Evolutionary conservation across 2,888 invertebrate genomes (phyloP), one percentile per base, ranked within the genome.

Genomic region (Merodon equestris): DNA sequence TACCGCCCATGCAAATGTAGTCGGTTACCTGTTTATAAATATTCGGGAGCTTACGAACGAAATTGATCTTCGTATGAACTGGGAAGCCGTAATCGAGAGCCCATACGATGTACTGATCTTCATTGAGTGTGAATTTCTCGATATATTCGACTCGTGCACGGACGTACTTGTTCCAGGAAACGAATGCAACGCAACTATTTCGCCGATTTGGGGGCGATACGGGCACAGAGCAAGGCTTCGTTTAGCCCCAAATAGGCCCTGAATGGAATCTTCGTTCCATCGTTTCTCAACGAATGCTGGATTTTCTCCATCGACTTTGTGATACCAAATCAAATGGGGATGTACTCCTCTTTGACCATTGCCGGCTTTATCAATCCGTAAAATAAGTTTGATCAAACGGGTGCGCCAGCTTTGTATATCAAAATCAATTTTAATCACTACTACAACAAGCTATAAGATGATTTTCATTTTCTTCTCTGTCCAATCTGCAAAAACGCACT

Each of bases 321-420:
- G 84, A 19, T 82, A 85, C 85, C 85, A 85, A 63, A 85, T 84
- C 12, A 84, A 48, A 56, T 84, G 84, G 0, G 85, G 85, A 72
- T 84, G 40, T 75, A 82, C 40, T 83, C 77, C 36, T 81, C 83
- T 18, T 57, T 66, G 12, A 72, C 82, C 83, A 82, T 82, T 47
- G 47, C 63, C 40, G 12, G 9, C 10, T 13, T 18, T 1, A 5
- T 1, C 44, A 9, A 40, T 47, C n/a, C n/a, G n/a, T n/a, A n/a
- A n/a, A n/a, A n/a, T n/a, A n/a, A n/a, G n/a, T n/a, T n/a, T n/a
- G n/a, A n/a, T n/a, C n/a, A n/a, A n/a, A n/a, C n/a, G n/a, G n/a
- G n/a, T n/a, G n/a, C n/a, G n/a, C n/a, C n/a, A n/a, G n/a, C n/a
- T 40, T 5, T 10, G n/a, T 10, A 40, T 40, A 40, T 40, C 3